Evolutionary conservation across 2,888 invertebrate genomes (phyloP), one percentile per base, ranked within the genome.

Genomic region (Ophion ventricosus): DNA sequence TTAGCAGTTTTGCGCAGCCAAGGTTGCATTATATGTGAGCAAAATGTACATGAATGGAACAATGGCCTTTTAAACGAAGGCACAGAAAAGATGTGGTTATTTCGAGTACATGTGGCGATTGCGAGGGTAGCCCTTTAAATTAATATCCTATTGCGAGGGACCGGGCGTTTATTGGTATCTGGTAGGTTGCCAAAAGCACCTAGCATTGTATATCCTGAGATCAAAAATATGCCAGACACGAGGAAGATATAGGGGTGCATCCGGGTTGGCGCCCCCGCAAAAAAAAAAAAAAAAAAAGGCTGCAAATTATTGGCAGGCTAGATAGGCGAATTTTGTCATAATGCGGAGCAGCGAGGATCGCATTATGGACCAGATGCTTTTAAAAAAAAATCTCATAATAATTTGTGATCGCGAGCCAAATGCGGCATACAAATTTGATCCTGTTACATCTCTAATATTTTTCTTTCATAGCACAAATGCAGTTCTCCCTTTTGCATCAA

Each of bases 111-210:
- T 66, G 59, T 59, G 80, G 61, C 67, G 74, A 17, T 25, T 80
- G 74, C 59, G 64, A 64, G 70, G 63, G 76, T 69, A 78, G 75
- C 84, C 85, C 80, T 87, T 88, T 88, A 88, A 88, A 92, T 92
- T 92, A 91, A 92, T 92, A 91, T 89, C 87, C 89, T 87, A 89
- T 90, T 88, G 88, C 86, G n/a, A 81, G 87, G 78, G 88, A 89
- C 88, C 83, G 87, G 85, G 87, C 85, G 88, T 85, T 87, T 88
- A 87, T 86, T 83, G 88, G 87, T 87, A 76, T 88, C 88, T 91
- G 92, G 91, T 90, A 86, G 81, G 80, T 87, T 91, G 92, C 92
- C 92, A 92, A 89, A 88, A 88, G 86, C 85, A 87, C 84, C 73
- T 86, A 87, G 88, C 85, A 88, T 90, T 90, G 90, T 88, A 86